Evolutionary conservation across 2,888 invertebrate genomes (phyloP), one percentile per base, ranked within the genome.

Genomic region (Serripes groenlandicus): DNA sequence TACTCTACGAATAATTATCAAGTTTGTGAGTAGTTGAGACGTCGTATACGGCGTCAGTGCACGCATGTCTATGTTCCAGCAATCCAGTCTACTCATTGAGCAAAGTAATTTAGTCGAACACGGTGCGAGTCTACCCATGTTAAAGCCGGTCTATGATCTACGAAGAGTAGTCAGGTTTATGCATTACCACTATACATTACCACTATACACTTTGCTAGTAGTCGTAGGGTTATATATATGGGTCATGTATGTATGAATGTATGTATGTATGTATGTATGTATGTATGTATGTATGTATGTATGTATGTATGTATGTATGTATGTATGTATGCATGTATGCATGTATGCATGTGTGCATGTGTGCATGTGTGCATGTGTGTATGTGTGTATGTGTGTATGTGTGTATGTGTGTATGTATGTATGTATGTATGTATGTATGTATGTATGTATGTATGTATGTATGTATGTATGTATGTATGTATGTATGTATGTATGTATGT

Each of bases 391-490:
- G 60, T 71, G 56, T 73, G 30, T 77, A 37, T 76, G 71, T 84
- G 32, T 79, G 64, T 78, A 52, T 58, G 32, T 78, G 30, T 68
- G 75, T 75, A 35, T 64, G 64, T 78, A 37, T 58, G 60, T 69
- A 34, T 69, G 64, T 75, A 23, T 54, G 64, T 76, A 32, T 52
- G 60, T 81, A 26, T 74, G 74, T 74, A 28, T 73, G 62, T 82
- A 54, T 78, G 64, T 74, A 52, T 69, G 74, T 78, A 54, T 82
- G 62, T 78, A 68, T 82, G 62, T 78, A 35, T 73, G 54, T 74
- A 26, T n/a, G 56, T 56, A 7, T 56, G n/a, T 56, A 26, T 7
- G 56, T 56, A 21, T 7, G 56, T 56, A 56, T 78, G 56, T 56
- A 26, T 56, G 56, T 56, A 26, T 78, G 49, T 52, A 34, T 71